Conservation (phyloP, 2,888 invertebrate species). For the Ditula angustiorana region DNA sequence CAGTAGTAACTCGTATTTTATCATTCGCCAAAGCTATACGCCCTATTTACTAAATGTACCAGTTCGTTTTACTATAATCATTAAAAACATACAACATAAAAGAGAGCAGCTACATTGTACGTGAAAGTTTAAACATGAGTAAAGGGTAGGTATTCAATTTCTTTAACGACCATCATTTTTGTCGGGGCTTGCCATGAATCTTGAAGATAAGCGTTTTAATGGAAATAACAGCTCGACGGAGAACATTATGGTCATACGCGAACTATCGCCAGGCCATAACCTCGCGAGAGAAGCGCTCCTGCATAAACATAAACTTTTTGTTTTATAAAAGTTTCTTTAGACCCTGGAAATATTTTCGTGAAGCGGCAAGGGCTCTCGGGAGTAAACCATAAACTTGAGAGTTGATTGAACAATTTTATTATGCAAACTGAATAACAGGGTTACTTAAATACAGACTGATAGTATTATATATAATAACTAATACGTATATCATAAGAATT, state of each 20-base stretch:
- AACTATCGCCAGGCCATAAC: slow-evolving; percentile 66
- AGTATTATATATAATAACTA: slow-evolving; percentile 16
- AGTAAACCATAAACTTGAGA: slow-evolving; percentile 37
- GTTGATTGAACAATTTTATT: slow-evolving; percentile 39
- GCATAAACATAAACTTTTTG: slow-evolving; percentile 66
- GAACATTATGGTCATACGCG: slow-evolving; percentile 69
- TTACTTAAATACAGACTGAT: slow-evolving; percentile 21
- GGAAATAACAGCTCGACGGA: slow-evolving; percentile 69
- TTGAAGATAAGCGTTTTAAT: slow-evolving; percentile 77
- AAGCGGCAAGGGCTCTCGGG: slow-evolving; percentile 32
- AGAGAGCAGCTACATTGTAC: slow-evolving; percentile 34
- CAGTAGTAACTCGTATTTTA: not conserved
- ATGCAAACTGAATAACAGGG: slow-evolving; percentile 38
- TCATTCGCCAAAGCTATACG: not conserved
- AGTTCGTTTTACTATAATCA: not conserved
- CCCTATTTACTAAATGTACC: not conserved
- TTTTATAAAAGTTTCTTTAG: slow-evolving; percentile 46
- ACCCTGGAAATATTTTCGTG: slow-evolving; percentile 33
- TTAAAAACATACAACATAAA: not conserved
- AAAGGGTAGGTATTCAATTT: slow-evolving; percentile 75
- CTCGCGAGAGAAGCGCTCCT: slow-evolving; percentile 62
- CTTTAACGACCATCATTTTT: slow-evolving; percentile 78
- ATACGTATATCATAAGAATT: too few species aligned
- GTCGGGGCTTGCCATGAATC: slow-evolving; percentile 71
- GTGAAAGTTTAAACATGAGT: slow-evolving; percentile 64